Base-by-base conservation (phyloP, 2,888 invertebrate genomes). In the Scelioninae gen. 2 region DNA sequence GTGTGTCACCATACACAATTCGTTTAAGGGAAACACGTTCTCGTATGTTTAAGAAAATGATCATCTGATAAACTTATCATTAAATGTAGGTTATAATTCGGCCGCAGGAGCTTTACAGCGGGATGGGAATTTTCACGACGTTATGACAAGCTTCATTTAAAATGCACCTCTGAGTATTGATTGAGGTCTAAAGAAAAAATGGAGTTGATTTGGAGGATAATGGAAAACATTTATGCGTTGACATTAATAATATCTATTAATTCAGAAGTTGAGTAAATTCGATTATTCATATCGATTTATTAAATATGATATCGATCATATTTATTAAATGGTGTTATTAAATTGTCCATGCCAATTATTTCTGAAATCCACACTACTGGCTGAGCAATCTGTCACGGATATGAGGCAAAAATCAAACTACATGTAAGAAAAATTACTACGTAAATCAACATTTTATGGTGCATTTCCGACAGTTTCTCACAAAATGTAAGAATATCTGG, bases 21-120 rank as follows among this genome's bases (percentile, higher is more conserved):
- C 67, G 58, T 58, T 45, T 45, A 33, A 19, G 43, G 45, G 3
- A 25, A 43, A n/a, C n/a, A n/a, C n/a, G n/a, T n/a, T 10, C 33
- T 16, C 37, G 37, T 15, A 31, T 31, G 46, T 45, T 33, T 22
- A 9, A 31, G 46, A 46, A 57, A 55, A 39, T 18, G 25, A 48
- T 48, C 55, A 46, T 55, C 18, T 31, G 31, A 64, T 55, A 45
- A 64, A 64, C 35, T 15, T 15, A 11, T 53, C 64, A 46, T 46
- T 39, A 35, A 55, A 65, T 55, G 35, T 55, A 65, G 65, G 55
- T 46, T 46, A 65, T 43, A 22, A 31, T 46, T 6, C 15, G 19
- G 11, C 28, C 35, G 13, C 43, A 28, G 46, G 37, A 46, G 55
- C 41, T 52, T 52, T 15, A n/a, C 41, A 13, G n/a, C 22, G 11